Percentiles rank a stretch among this genome's conserved stretches.
Evolutionary conservation across 2,113 vertebrate genomes (phyloP).

Genomic region (Nyctibius bracteatus): DNA sequence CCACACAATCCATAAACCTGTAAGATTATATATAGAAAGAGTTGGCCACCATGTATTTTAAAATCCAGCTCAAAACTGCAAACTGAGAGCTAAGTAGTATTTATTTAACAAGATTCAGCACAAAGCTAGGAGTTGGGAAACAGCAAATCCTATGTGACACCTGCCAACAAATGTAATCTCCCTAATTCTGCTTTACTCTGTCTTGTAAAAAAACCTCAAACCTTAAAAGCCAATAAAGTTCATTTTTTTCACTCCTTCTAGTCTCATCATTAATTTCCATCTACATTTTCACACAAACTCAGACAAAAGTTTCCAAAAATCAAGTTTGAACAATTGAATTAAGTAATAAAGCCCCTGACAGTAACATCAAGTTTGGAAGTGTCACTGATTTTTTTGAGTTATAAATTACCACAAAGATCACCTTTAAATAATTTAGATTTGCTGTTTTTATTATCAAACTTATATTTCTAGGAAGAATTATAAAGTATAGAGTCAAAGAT

Average conservation of each 20-base stretch:
- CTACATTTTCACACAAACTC: background rate
- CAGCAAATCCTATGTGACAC: background rate
- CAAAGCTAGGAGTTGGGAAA: background rate
- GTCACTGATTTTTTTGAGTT: background rate
- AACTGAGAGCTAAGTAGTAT: background rate
- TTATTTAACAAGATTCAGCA: slow-evolving; percentile 3
- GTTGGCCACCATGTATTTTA: background rate
- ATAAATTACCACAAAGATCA: background rate
- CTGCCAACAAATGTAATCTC: background rate
- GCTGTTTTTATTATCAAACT: background rate
- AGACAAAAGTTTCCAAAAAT: background rate
- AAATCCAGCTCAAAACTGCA: background rate
- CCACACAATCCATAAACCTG: background rate
- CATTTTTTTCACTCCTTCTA: background rate
- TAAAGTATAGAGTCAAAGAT: background rate
- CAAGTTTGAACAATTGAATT: slow-evolving; percentile 33
- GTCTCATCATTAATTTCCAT: background rate
- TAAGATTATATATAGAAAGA: background rate
- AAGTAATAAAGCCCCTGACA: slow-evolving; percentile 38
- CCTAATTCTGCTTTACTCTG: background rate
- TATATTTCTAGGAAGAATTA: background rate
- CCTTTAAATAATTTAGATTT: background rate
- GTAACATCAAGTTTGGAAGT: slow-evolving; percentile 18
- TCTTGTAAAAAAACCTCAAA: background rate
- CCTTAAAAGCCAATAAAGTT: background rate